A percentile compares a stretch with the other conserved stretches of the same genome.
These are phyloP conservation scores for Eleginops maclovinus DNA, from an alignment of 2,113 vertebrate genomes.

Conservation along the genomic window DNA sequence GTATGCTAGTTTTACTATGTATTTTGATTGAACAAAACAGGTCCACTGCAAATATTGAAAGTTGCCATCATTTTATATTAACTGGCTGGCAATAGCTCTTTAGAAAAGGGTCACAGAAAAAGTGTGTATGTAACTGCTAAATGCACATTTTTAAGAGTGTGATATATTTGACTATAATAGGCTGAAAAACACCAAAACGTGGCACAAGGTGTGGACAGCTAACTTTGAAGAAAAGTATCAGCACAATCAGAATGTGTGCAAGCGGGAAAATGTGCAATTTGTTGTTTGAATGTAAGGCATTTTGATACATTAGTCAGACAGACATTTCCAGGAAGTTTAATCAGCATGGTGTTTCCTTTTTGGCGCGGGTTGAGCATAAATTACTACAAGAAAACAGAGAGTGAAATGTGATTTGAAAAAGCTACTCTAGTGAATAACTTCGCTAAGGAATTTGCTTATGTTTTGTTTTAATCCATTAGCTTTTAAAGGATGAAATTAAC, in stretches of 20 bases:
- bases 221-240: not conserved
- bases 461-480: conserved; percentile 38
- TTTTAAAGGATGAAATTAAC: conserved; percentile 10
- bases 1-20: too few relatives aligned
- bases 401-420: conserved; percentile 3
- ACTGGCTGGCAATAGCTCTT: too few relatives aligned
- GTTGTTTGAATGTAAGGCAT: not conserved
- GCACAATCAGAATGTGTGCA: not conserved
- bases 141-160: too few relatives aligned
- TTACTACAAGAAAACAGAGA: conserved; percentile 10
- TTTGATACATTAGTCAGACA: not conserved
- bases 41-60: too few relatives aligned
- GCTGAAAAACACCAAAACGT: not conserved
- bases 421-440: conserved; percentile 8
- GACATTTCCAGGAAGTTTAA: conserved; percentile 1
- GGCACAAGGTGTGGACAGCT: not conserved
- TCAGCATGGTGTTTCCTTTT: conserved; percentile 15
- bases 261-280: not conserved
- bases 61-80: too few relatives aligned
- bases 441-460: conserved; percentile 4
- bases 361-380: conserved; percentile 16
- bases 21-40: too few relatives aligned
- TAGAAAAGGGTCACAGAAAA: too few relatives aligned
- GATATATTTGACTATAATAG: not conserved
- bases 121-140: too few relatives aligned